A percentile compares a stretch with the other conserved stretches of the same genome.
Evolutionary conservation across 1,140 invertebrate genomes (phyloP).

Genomic region (Heliconius congener): DNA sequence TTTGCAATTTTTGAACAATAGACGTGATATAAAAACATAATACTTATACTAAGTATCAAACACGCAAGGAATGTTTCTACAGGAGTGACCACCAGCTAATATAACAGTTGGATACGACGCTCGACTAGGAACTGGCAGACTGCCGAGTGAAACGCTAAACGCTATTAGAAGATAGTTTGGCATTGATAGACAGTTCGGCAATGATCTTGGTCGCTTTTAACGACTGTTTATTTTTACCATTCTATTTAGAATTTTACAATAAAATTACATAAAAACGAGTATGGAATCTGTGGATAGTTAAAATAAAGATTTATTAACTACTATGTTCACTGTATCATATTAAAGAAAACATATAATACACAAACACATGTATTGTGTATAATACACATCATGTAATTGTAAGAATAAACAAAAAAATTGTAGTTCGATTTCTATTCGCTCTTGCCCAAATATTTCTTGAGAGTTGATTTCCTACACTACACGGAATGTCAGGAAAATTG

Average conservation of each 20-base stretch:
- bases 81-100: neutral
- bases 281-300: neutral
- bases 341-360: no score
- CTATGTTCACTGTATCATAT: no score
- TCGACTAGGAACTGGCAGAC: conserved; percentile 32
- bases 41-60: neutral
- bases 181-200: conserved; percentile 26
- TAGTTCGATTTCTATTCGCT: no score
- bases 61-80: neutral
- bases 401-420: no score
- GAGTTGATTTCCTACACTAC: no score
- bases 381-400: no score
- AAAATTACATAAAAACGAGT: neutral
- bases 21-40: neutral
- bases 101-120: conserved; percentile 22
- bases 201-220: conserved; percentile 8
- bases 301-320: neutral
- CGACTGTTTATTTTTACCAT: conserved; percentile 8
- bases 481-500: no score
- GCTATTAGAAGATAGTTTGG: conserved; percentile 31
- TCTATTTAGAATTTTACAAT: neutral
- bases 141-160: conserved; percentile 26
- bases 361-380: no score
- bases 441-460: no score
- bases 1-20: no score